Conservation (phyloP, 2,797 vertebrate species). For the Sylvilagus floridanus region DNA sequence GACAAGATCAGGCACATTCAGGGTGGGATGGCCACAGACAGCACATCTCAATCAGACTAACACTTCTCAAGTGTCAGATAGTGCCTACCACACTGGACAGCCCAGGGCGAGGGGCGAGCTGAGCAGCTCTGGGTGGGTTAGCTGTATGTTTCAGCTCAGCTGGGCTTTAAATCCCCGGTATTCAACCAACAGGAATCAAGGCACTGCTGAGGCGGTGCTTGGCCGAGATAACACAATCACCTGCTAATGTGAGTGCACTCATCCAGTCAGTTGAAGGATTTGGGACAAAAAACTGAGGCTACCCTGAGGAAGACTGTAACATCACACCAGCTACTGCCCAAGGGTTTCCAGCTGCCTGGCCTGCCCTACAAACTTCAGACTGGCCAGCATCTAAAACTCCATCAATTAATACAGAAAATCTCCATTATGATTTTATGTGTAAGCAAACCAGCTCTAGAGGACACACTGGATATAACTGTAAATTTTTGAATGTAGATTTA, state of each 20-base stretch:
- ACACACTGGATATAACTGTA: neutral
- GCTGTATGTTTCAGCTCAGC: neutral
- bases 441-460: neutral
- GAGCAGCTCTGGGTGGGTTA: neutral
- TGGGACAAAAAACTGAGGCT: constrained; percentile 27
- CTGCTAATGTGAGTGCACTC: neutral
- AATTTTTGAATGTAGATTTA: neutral
- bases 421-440: neutral
- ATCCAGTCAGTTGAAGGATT: neutral
- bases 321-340: neutral
- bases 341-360: neutral
- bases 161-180: neutral
- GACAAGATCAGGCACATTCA: too few relatives aligned
- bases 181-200: neutral
- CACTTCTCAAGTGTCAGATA: neutral
- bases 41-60: neutral
- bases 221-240: neutral
- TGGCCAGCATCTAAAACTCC: neutral
- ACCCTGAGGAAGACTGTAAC: neutral
- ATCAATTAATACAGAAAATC: neutral
- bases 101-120: neutral
- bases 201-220: neutral
- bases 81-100: neutral
- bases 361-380: neutral
- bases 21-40: too few relatives aligned